These are phyloP conservation scores for Merops nubicus DNA, from an alignment of 2,113 vertebrate species.

Conservation along the genomic window DNA sequence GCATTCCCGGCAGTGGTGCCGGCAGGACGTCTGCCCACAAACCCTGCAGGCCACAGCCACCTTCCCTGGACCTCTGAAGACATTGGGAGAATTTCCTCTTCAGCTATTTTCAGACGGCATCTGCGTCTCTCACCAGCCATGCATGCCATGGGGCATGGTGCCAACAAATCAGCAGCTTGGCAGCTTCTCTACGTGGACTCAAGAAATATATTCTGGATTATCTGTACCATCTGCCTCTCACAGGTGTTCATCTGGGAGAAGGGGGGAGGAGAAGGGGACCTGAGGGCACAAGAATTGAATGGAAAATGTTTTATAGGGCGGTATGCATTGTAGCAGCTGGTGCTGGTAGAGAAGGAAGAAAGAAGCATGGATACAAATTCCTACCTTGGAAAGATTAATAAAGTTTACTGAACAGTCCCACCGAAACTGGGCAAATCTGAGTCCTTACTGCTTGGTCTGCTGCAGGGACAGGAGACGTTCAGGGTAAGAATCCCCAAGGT, in stretches of 20 bases:
- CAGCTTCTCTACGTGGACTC: slow-evolving; percentile 33
- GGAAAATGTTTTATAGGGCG: slow-evolving; percentile 10
- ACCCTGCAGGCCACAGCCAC: not conserved
- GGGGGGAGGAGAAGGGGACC: slow-evolving; percentile 45
- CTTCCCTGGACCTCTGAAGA: not conserved
- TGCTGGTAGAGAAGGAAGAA: not conserved
- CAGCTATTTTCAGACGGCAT: slow-evolving; percentile 56
- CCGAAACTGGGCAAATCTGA: not conserved
- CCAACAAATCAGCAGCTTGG: slow-evolving; percentile 51
- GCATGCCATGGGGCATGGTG: not conserved
- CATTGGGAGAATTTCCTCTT: slow-evolving; percentile 49
- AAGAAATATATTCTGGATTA: slow-evolving; percentile 57
- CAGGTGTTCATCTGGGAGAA: slow-evolving; percentile 43
- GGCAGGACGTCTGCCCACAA: not conserved
- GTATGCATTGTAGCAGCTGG: not conserved
- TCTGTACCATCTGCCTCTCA: slow-evolving; percentile 52
- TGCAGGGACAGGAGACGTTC: accelerated
- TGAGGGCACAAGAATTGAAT: slow-evolving; percentile 26
- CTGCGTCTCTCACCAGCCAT: slow-evolving; percentile 19
- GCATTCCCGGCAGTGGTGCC: not conserved
- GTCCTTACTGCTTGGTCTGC: not conserved
- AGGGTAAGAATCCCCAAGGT: not conserved
- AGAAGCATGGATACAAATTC: not conserved
- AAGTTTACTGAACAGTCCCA: not conserved
- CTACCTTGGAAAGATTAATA: not conserved